Percentiles rank a stretch among this genome's conserved stretches.
Conservation (phyloP, 2,797 vertebrate genomes). For the Sebastes flavidus region DNA sequence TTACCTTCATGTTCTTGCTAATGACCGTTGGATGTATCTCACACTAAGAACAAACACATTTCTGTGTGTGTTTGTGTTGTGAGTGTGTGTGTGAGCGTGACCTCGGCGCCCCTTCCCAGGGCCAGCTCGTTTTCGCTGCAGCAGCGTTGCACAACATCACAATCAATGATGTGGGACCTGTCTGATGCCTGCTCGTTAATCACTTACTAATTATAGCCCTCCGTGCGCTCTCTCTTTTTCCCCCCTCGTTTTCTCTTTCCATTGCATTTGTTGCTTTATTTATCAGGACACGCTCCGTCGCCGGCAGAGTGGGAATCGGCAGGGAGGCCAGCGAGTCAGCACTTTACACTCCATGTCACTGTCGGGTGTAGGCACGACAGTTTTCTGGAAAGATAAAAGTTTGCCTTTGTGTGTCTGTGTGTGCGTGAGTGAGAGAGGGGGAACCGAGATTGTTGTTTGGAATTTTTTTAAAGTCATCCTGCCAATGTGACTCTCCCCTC, state of each 20-base stretch:
- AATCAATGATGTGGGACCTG: constrained; percentile 77
- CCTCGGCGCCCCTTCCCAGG: constrained; percentile 53
- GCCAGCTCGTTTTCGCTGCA: constrained; percentile 63
- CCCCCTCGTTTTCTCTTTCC: constrained; percentile 52
- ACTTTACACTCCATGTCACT: constrained; percentile 55
- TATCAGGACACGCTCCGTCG: constrained; percentile 64
- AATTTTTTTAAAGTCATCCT: constrained; percentile 64
- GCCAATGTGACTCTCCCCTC: constrained; percentile 59
- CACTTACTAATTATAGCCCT: constrained; percentile 81
- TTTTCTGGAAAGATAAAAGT: constrained; percentile 52
- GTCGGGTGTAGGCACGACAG: constrained; percentile 18
- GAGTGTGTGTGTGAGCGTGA: constrained; percentile 45
- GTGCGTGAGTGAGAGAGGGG: background rate
- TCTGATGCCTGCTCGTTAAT: constrained; percentile 81
- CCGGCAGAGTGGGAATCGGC: constrained; percentile 41
- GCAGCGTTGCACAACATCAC: constrained; percentile 69
- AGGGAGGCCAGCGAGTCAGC: constrained; percentile 66
- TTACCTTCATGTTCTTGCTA: constrained; percentile 37
- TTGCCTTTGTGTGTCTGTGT: constrained; percentile 16
- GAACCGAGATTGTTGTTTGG: constrained; percentile 46
- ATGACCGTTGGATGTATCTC: constrained; percentile 43
- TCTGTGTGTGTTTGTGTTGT: background rate
- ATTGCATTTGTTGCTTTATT: constrained; percentile 71
- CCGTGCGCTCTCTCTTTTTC: constrained; percentile 19
- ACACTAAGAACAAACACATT: constrained; percentile 30